Evolutionary conservation across 2,888 invertebrate species (phyloP).

Genomic region (Crocallis elinguaria): DNA sequence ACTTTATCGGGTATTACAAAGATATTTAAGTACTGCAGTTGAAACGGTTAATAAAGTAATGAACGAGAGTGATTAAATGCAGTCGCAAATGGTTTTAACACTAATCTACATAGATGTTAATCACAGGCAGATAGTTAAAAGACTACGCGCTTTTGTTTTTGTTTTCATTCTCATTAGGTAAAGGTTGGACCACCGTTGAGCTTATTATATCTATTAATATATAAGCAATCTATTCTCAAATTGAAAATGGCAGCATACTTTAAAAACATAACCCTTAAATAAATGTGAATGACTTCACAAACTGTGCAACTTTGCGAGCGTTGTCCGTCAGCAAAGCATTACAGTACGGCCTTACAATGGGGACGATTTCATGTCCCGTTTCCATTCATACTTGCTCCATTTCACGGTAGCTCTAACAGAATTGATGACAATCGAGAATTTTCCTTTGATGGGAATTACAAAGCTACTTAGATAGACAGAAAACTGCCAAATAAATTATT

Average conservation of each 20-base stretch:
- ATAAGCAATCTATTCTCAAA: no score
- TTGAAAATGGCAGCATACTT: no score
- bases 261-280: no score
- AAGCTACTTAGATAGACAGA: constrained; percentile 23
- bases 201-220: no score
- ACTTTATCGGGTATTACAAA: constrained; percentile 39
- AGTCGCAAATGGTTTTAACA: constrained; percentile 20
- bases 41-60: constrained; percentile 26
- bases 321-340: neutral
- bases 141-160: no score
- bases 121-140: no score
- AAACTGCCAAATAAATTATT: constrained; percentile 9
- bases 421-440: constrained; percentile 28
- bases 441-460: constrained; percentile 19
- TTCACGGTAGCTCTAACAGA: constrained; percentile 9
- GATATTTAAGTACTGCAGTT: constrained; percentile 30
- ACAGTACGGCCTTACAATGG: constrained; percentile 10
- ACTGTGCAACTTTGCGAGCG: constrained; percentile 6
- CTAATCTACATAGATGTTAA: neutral
- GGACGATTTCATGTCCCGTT: constrained; percentile 8
- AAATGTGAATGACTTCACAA: neutral
- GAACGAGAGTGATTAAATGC: constrained; percentile 17
- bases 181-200: no score
- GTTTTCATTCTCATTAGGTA: no score
- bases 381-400: constrained; percentile 18